Base-by-base conservation (phyloP, 1,140 invertebrate genomes). In the Venustaconcha ellipsiformis region DNA sequence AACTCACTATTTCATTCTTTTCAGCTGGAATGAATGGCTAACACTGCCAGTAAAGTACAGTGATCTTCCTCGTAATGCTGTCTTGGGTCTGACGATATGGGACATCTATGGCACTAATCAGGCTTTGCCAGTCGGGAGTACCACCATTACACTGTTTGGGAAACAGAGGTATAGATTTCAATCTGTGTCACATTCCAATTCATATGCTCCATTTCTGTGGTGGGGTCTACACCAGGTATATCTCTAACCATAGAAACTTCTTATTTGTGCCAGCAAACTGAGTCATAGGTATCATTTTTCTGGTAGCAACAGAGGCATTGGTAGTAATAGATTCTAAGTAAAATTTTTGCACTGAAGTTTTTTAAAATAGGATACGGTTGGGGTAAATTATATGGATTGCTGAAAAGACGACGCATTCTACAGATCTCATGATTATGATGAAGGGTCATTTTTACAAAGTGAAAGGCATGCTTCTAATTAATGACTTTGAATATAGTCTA, bases 11-110 rank as follows among this genome's bases (percentile, higher is more conserved):
- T 79, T 62, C 58, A 74, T 78, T 71, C 69, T 69, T 81, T 86
- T 78, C 68, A 96, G 95, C 88, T 99, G 98, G 98, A 98, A 99
- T 90, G 97, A 99, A 91, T 99, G 98, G 97, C 92, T 99, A 13
- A 94, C 93, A 8, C 89, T 99, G 72, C 98, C 98, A 2, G 92
- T 99, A 14, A 94, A 94, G 84, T 99, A 95, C 89, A 95, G 94
- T 87, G 97, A 99, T 88, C 89, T 99, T 55, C 97, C 97, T 5
- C 91, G 96, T 67, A 95, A 96, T 90, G 94, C 98, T 15, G 92
- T 95, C 74, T 90, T 99, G n/a, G 95, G 95, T 18, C 92, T 99
- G 80, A 98, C 96, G 18, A 93, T 99, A 57, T 97, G 96, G 90
- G 97, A 99, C 89, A 96, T 96, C 87, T 94, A 94, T 70, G 96